These are phyloP conservation scores for Phaethornis superciliosus DNA, from an alignment of 2,113 vertebrate genomes.

Conservation along the genomic window DNA sequence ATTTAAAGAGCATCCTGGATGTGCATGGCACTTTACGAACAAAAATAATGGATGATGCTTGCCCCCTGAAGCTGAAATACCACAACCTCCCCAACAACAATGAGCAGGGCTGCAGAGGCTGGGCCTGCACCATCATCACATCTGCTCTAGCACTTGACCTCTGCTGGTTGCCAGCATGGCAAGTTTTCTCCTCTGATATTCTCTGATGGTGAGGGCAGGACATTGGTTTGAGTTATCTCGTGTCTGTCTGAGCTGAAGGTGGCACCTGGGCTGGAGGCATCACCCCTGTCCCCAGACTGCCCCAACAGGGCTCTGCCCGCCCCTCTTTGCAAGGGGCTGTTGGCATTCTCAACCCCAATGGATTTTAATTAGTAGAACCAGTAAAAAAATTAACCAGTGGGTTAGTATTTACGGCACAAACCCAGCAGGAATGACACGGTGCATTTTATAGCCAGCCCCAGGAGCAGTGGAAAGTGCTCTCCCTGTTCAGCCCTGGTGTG, in stretches of 20 bases:
- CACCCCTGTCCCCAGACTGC: background rate
- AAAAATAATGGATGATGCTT: slow-evolving; percentile 1
- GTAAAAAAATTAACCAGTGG: background rate
- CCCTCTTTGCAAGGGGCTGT: background rate
- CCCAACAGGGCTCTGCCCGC: background rate
- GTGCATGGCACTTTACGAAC: background rate
- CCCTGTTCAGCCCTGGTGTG: background rate
- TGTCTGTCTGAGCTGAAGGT: background rate
- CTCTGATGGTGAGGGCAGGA: background rate
- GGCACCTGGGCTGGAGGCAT: background rate
- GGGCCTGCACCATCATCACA: background rate
- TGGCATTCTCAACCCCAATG: background rate
- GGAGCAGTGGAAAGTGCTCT: fast-evolving
- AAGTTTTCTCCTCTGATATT: fast-evolving
- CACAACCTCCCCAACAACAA: background rate
- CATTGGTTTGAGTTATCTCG: fast-evolving
- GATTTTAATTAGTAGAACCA: background rate
- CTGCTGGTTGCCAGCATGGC: fast-evolving
- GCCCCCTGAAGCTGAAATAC: background rate
- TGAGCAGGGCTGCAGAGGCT: background rate
- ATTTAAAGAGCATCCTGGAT: slow-evolving; percentile 13
- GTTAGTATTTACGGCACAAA: background rate
- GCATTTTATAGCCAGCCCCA: background rate
- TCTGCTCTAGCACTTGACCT: background rate
- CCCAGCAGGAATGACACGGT: background rate